Conservation (phyloP, 2,113 vertebrate species). For the Hippocampus mohnikei region DNA sequence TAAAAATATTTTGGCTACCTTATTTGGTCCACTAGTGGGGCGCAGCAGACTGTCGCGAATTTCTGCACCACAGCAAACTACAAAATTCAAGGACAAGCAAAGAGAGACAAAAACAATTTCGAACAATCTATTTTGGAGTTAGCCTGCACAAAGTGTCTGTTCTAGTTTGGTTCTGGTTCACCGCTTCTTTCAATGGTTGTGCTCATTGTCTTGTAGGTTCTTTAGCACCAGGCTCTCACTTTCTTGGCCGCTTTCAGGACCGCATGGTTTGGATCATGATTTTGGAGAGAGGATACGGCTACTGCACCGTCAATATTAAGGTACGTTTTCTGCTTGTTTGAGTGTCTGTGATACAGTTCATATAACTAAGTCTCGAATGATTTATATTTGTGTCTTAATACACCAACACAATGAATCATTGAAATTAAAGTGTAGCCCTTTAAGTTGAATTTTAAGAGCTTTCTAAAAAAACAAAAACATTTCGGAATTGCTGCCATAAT, state of each 20-base stretch:
- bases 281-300: slow-evolving; percentile 89
- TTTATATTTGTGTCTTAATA: not conserved
- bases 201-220: slow-evolving; percentile 72
- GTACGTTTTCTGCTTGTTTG: slow-evolving; percentile 59
- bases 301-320: slow-evolving; percentile 95
- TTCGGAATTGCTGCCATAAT: not conserved
- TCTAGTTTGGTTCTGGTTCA: not conserved
- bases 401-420: not conserved
- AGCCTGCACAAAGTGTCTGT: not conserved
- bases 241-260: slow-evolving; percentile 93
- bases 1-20: too few relatives aligned
- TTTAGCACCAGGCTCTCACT: slow-evolving; percentile 88
- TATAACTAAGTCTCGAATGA: not conserved
- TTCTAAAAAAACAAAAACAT: not conserved
- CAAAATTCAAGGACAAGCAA: slow-evolving; percentile 28
- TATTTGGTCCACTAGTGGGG: too few relatives aligned
- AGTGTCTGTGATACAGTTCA: not conserved
- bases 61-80: too few relatives aligned
- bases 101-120: slow-evolving; percentile 27
- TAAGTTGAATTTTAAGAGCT: not conserved
- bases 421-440: not conserved
- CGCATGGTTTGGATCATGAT: slow-evolving; percentile 92
- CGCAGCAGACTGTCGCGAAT: too few relatives aligned
- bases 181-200: slow-evolving; percentile 1
- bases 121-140: slow-evolving; percentile 34